These are phyloP conservation scores for Leucosticte australis DNA, from an alignment of 2,113 vertebrate species.

Conservation along the genomic window DNA sequence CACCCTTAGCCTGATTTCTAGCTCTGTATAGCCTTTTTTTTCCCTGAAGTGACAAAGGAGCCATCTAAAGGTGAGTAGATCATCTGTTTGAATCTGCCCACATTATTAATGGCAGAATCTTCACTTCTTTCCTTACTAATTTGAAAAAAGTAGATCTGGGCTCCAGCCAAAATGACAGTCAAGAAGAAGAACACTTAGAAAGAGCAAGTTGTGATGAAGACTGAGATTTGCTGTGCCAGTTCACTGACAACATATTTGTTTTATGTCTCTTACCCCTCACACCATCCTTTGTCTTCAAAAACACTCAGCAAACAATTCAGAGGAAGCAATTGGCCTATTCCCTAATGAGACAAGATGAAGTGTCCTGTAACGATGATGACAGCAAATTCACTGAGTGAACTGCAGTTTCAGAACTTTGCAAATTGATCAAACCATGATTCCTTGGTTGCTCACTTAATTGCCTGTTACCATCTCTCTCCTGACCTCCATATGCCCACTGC, in stretches of 20 bases:
- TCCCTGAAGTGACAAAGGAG: not conserved
- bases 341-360: constrained; percentile 41
- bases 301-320: constrained; percentile 8
- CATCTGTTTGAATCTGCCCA: not conserved
- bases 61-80: not conserved
- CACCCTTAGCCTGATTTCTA: not conserved
- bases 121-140: not conserved
- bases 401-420: constrained; percentile 49
- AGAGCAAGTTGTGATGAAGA: not conserved
- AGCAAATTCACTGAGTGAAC: constrained; percentile 32
- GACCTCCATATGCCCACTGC: not conserved
- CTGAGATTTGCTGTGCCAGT: not conserved
- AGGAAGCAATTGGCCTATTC: not conserved
- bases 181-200: not conserved
- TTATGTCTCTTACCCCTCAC: not conserved
- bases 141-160: not conserved
- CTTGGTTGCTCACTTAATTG: constrained; percentile 54
- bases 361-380: constrained; percentile 37
- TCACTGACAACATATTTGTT: not conserved
- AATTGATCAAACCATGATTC: constrained; percentile 42
- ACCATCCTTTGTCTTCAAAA: constrained; percentile 13
- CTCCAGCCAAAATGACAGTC: not conserved
- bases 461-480: constrained; percentile 1
- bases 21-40: not conserved
- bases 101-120: not conserved